A percentile compares a stretch with the other conserved stretches of the same genome.
These are phyloP conservation scores for Lemur catta DNA, from an alignment of 2,797 vertebrate genomes.

Conservation along the genomic window DNA sequence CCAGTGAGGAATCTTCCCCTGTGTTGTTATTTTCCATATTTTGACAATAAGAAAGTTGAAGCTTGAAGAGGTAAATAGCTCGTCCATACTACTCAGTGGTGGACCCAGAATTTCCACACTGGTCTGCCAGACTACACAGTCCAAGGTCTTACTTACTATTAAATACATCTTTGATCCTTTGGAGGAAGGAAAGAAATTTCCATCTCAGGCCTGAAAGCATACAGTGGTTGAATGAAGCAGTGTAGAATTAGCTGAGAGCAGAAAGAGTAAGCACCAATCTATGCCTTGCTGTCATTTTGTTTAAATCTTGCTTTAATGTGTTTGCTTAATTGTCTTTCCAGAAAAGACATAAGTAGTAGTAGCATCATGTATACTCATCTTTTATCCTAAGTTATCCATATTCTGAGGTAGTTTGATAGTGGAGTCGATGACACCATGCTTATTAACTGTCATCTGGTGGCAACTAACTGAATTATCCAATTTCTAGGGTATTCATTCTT, in stretches of 20 bases:
- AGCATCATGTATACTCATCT: neutral
- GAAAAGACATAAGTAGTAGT: neutral
- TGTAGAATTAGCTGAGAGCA: neutral
- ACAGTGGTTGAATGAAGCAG: neutral
- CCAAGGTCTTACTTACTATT: neutral
- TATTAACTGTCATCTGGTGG: neutral
- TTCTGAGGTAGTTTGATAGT: neutral
- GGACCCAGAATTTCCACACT: neutral
- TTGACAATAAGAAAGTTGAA: neutral
- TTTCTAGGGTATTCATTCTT: neutral
- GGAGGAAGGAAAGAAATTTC: neutral
- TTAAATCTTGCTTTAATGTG: neutral
- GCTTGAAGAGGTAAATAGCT: neutral
- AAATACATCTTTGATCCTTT: neutral
- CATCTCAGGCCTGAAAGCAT: neutral
- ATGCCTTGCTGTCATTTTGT: neutral
- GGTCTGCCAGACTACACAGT: neutral
- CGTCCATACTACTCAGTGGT: neutral
- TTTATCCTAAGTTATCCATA: neutral
- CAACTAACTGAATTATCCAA: neutral
- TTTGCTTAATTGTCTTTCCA: constrained; percentile 12
- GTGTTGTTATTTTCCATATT: neutral
- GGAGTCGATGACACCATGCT: neutral
- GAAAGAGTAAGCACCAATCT: neutral
- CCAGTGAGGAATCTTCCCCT: neutral